Evolutionary conservation across 2,113 vertebrate genomes (phyloP), one percentile per base, ranked within the genome.

Genomic region (Protobothrops mucrosquamatus): DNA sequence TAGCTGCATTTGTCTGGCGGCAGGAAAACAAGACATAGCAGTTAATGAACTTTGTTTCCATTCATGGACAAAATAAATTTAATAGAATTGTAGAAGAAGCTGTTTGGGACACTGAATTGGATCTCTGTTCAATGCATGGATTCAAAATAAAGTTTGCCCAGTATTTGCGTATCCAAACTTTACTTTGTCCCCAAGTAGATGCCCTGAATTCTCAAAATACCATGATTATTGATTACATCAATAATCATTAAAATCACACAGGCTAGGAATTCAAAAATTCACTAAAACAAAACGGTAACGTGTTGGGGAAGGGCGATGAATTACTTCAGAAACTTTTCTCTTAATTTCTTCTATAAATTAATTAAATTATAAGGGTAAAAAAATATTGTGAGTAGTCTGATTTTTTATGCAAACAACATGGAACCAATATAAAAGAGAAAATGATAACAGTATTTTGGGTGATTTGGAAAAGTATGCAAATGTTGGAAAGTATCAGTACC

Each of bases 1-100:
- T 85, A 51, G 89, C 59, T 89, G 26, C 26, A 89, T 93, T 89
- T 85, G 88, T 89, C 54, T 92, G 92, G 88, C 43, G 12, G 59
- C 88, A 89, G 52, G 26, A 55, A 85, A 89, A 55, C 3, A 89
- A 89, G 29, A 59, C 18, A n/a, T 29, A 24, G 29, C 24, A 23
- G 43, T 74, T 93, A 61, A 86, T 92, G 54, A 92, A n/a, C 26
- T 85, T 51, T 26, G 51, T 52, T 89, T 61, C 69, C 39, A 6
- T 51, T 89, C 85, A 39, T 6, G 18, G 24, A 43, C 39, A 81
- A 92, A 46, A 14, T 43, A 81, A 81, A 81, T 81, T 18, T 81
- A 39, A 43, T 22, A 81, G 34, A 43, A 81, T 43, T 81, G 34
- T 81, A 81, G 74, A 81, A 81, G 6, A 81, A 39, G 18, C 34